A percentile compares a stretch with the other conserved stretches of the same genome.
phyloP scores from a whole-genome alignment of 1,140 invertebrate genomes.

The Drosophila erecta region DNA sequence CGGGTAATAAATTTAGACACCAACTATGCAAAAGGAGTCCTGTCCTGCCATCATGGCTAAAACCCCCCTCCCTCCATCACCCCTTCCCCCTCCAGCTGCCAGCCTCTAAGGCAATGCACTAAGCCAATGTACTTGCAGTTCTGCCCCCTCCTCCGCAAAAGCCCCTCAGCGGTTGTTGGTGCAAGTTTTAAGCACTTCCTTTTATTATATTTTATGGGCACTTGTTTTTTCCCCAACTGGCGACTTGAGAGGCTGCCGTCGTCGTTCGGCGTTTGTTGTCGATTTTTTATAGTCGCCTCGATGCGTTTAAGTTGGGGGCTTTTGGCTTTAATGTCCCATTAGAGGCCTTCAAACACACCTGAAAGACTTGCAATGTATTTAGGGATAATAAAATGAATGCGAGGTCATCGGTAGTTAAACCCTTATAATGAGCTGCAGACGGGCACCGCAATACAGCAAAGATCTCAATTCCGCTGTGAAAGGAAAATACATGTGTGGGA shows the following conservation, averaged over 20 bases:
- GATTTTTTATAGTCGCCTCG: constrained; percentile 62
- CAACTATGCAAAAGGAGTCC: constrained; percentile 80
- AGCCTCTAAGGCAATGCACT: constrained; percentile 5
- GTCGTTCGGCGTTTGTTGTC: constrained; percentile 38
- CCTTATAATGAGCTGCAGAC: constrained; percentile 26
- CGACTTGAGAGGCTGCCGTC: constrained; percentile 39
- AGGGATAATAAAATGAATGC: constrained; percentile 52
- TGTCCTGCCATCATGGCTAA: constrained; percentile 41
- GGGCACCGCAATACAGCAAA: neutral
- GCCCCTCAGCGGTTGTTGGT: constrained; percentile 42
- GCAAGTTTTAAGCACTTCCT: constrained; percentile 78
- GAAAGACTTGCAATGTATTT: constrained; percentile 41
- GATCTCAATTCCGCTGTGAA: constrained; percentile 1
- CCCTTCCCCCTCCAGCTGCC: neutral
- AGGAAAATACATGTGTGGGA: neutral
- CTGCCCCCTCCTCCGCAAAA: constrained; percentile 10
- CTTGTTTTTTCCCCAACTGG: constrained; percentile 61
- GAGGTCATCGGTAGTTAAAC: constrained; percentile 34
- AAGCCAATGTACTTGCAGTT: constrained; percentile 36
- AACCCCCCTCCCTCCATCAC: neutral
- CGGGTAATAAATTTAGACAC: constrained; percentile 83
- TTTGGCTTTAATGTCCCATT: constrained; percentile 64
- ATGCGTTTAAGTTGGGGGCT: constrained; percentile 48
- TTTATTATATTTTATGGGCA: constrained; percentile 82
- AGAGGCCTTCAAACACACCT: constrained; percentile 32